Conservation (phyloP, 2,113 vertebrate genomes). For the Aplodontia rufa region DNA sequence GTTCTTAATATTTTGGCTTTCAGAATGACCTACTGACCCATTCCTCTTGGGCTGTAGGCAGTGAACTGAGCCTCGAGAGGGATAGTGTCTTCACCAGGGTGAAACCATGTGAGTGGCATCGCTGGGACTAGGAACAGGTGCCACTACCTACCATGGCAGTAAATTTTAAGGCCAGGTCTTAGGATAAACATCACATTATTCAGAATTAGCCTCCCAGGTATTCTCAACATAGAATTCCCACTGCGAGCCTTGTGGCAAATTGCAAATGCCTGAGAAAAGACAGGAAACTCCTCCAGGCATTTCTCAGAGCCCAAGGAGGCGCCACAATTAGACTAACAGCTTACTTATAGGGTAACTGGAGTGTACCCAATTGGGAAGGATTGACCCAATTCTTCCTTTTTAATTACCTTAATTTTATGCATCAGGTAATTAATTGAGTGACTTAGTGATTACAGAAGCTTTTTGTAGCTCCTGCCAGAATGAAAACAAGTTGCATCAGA, state of each 20-base stretch:
- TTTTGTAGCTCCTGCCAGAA: not conserved
- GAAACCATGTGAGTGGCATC: not conserved
- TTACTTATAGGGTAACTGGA: constrained; percentile 43
- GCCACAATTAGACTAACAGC: constrained; percentile 23
- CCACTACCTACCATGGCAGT: not conserved
- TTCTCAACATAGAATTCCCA: constrained; percentile 28
- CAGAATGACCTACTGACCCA: not conserved
- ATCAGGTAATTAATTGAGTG: constrained; percentile 54
- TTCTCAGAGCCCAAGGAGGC: not conserved
- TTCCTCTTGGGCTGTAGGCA: not conserved
- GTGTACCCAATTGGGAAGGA: constrained; percentile 60
- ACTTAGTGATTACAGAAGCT: constrained; percentile 40
- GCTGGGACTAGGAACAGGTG: not conserved
- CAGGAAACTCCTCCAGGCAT: not conserved
- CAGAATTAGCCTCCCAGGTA: not conserved
- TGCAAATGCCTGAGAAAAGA: not conserved
- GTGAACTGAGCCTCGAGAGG: not conserved
- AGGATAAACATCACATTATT: not conserved
- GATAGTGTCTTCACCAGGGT: not conserved
- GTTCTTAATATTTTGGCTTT: not conserved
- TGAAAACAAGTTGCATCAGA: constrained; percentile 33
- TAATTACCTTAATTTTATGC: constrained; percentile 65
- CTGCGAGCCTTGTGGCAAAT: constrained; percentile 28
- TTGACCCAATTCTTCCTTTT: constrained; percentile 55
- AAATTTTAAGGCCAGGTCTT: not conserved